phyloP scores from a whole-genome alignment of 1,140 invertebrate genomes.

The Zaprionus davidi region DNA sequence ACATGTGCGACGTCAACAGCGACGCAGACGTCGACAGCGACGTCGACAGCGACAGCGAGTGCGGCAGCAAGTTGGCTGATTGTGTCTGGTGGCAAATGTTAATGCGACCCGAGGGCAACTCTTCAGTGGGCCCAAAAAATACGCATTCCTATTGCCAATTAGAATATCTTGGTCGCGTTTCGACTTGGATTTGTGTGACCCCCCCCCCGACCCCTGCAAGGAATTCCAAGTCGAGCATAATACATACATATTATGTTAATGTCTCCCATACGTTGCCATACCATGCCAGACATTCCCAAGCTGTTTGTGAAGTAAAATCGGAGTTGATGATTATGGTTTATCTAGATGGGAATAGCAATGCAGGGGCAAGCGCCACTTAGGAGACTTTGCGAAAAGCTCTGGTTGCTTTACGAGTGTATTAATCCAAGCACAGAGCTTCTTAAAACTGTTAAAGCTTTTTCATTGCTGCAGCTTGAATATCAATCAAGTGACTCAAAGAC shows the following conservation, averaged over 20 bases:
- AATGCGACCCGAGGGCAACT: conserved; percentile 4
- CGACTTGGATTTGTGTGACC: conserved; percentile 16
- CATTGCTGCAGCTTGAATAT: too few species aligned
- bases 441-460: background rate
- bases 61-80: conserved; percentile 8
- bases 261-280: background rate
- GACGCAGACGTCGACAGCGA: background rate
- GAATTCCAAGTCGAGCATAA: background rate
- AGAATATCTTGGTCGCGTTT: conserved; percentile 38
- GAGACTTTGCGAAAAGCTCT: background rate
- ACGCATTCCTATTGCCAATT: conserved; percentile 39
- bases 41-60: background rate
- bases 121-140: conserved; percentile 1
- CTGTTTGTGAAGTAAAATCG: background rate
- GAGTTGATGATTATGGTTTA: background rate
- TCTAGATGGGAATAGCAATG: background rate
- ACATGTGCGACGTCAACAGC: conserved; percentile 22
- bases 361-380: background rate
- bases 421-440: background rate
- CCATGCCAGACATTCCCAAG: background rate
- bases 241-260: conserved; percentile 4
- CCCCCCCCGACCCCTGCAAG: background rate
- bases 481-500: too few species aligned
- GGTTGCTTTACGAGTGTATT: background rate
- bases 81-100: conserved; percentile 39